phyloP scores from a whole-genome alignment of 2,797 vertebrate species.

The Aplochiton taeniatus region DNA sequence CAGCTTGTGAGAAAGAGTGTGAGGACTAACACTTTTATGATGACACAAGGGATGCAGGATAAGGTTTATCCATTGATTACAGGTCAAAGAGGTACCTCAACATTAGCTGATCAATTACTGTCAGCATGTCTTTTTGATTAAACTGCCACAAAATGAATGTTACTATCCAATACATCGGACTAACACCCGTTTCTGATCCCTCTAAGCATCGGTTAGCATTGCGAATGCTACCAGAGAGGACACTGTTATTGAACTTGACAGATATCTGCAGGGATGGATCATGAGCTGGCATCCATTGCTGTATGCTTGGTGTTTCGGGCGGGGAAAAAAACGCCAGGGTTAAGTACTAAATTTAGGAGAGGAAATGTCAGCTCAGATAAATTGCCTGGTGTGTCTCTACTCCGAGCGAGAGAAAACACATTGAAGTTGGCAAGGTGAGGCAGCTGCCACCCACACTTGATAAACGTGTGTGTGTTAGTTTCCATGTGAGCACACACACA shows the following conservation, averaged over 20 bases:
- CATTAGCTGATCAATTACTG: no score
- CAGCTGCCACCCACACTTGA: neutral
- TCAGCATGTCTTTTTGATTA: no score
- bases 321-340: constrained; percentile 37
- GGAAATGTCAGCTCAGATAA: constrained; percentile 70
- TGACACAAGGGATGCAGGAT: no score
- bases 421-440: constrained; percentile 51
- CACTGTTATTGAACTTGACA: constrained; percentile 52
- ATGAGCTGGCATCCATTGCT: constrained; percentile 48
- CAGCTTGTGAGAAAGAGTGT: no score
- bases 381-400: constrained; percentile 38
- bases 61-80: no score
- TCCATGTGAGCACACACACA: neutral
- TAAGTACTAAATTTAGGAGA: constrained; percentile 63
- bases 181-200: neutral
- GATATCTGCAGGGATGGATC: constrained; percentile 42
- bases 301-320: constrained; percentile 42
- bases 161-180: neutral
- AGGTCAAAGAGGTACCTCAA: no score
- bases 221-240: constrained; percentile 8
- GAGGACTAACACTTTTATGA: no score
- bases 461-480: neutral
- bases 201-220: constrained; percentile 12
- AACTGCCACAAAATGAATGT: constrained; percentile 9
- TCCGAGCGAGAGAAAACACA: constrained; percentile 53